phyloP scores from a whole-genome alignment of 2,888 invertebrate species.

The Cheilosia scutellata region DNA sequence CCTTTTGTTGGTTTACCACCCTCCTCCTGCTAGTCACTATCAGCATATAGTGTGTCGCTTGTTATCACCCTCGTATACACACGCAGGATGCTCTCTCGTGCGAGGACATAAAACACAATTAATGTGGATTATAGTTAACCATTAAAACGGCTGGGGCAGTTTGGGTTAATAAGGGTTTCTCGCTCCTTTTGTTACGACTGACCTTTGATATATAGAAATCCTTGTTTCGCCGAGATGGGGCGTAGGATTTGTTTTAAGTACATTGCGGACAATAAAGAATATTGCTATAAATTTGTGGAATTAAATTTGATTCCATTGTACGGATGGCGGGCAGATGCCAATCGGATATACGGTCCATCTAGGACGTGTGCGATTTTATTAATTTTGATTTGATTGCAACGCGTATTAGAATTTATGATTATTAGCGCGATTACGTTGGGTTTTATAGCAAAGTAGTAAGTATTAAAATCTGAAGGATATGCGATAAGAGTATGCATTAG shows the following conservation, averaged over 20 bases:
- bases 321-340: slow-evolving; percentile 7
- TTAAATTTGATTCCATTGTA: slow-evolving; percentile 59
- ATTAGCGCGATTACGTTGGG: slow-evolving; percentile 30
- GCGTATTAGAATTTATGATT: slow-evolving; percentile 46
- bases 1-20: slow-evolving; percentile 18
- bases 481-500: not conserved
- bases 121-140: slow-evolving; percentile 76
- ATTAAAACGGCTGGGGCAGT: slow-evolving; percentile 69
- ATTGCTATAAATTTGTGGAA: slow-evolving; percentile 44
- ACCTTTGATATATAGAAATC: slow-evolving; percentile 48
- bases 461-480: slow-evolving; percentile 23
- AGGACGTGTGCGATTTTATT: slow-evolving; percentile 47
- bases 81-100: slow-evolving; percentile 46
- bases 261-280: slow-evolving; percentile 53
- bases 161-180: slow-evolving; percentile 71
- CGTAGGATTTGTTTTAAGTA: slow-evolving; percentile 41
- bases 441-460: slow-evolving; percentile 4
- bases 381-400: slow-evolving; percentile 59
- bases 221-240: slow-evolving; percentile 27
- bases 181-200: slow-evolving; percentile 24
- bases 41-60: slow-evolving; percentile 21
- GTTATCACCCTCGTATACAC: slow-evolving; percentile 62
- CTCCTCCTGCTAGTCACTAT: not conserved
- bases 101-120: slow-evolving; percentile 74
- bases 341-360: not conserved